These are phyloP conservation scores for Tubulanus polymorphus DNA, from an alignment of 2,888 invertebrate species.

Conservation along the genomic window DNA sequence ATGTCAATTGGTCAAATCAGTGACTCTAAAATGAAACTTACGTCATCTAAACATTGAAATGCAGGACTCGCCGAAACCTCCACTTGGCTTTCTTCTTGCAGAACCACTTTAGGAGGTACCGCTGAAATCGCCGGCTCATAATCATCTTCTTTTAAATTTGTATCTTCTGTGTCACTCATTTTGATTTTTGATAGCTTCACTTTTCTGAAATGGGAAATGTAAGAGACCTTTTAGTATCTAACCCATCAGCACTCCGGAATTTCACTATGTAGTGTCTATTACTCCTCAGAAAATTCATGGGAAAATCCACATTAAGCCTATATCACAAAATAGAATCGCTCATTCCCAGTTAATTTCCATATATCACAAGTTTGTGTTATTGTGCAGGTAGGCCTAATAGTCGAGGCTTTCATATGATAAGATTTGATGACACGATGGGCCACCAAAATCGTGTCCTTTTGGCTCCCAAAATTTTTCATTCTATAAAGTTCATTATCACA, in stretches of 20 bases:
- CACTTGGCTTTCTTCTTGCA: constrained; percentile 50
- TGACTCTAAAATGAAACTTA: constrained; percentile 20
- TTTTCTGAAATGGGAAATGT: background rate
- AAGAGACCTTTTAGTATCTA: background rate
- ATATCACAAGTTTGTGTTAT: too few relatives aligned
- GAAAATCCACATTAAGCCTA: background rate
- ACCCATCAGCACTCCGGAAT: too few relatives aligned
- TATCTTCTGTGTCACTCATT: constrained; percentile 1
- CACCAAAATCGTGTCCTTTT: too few relatives aligned
- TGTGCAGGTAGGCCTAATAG: too few relatives aligned
- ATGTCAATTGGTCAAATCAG: background rate
- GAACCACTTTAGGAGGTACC: constrained; percentile 43
- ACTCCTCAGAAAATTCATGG: too few relatives aligned
- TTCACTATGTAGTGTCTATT: too few relatives aligned
- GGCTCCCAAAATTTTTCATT: too few relatives aligned
- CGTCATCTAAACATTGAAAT: constrained; percentile 52
- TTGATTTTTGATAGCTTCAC: background rate
- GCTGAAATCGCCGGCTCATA: constrained; percentile 45
- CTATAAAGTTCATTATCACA: too few relatives aligned
- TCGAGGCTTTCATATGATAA: too few relatives aligned
- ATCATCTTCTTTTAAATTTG: constrained; percentile 18
- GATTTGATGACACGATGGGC: too few relatives aligned
- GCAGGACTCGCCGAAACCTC: constrained; percentile 53
- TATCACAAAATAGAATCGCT: background rate
- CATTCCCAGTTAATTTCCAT: too few relatives aligned